Percentiles rank a stretch among this genome's conserved stretches.
Evolutionary conservation across 2,113 vertebrate species (phyloP).

Genomic region (Columbina picui): DNA sequence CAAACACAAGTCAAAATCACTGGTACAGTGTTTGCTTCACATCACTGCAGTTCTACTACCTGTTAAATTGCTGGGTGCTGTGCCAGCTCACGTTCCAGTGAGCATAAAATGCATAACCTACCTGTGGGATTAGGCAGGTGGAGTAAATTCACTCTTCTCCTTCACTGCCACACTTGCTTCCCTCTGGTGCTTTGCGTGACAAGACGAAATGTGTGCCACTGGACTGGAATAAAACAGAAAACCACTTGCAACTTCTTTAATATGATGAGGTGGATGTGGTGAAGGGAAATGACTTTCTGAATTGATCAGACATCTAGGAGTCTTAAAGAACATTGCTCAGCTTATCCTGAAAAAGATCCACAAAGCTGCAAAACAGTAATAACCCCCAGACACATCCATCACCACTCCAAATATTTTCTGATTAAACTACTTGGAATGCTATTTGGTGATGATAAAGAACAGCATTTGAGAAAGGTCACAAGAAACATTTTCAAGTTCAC

Average conservation of each 20-base stretch:
- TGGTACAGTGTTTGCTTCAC: neutral
- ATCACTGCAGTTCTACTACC: neutral
- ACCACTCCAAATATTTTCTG: neutral
- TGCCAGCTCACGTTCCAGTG: neutral
- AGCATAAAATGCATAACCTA: neutral
- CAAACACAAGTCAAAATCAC: neutral
- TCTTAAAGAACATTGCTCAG: neutral
- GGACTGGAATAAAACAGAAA: conserved; percentile 10
- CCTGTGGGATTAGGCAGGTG: neutral
- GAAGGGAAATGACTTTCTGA: neutral
- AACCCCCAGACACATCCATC: neutral
- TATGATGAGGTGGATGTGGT: neutral
- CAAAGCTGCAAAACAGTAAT: neutral
- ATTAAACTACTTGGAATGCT: conserved; percentile 50
- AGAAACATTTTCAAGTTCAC: conserved; percentile 58
- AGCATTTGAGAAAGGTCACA: conserved; percentile 73
- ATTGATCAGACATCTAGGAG: neutral
- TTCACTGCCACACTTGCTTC: neutral
- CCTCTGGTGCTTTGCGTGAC: neutral
- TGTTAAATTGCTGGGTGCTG: neutral
- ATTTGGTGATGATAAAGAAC: conserved; percentile 13
- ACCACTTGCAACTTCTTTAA: neutral
- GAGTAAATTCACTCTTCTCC: neutral
- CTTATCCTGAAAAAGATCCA: neutral
- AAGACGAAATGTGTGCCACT: neutral